Conservation (phyloP, 2,797 vertebrate species). For the Semaprochilodus insignis region DNA sequence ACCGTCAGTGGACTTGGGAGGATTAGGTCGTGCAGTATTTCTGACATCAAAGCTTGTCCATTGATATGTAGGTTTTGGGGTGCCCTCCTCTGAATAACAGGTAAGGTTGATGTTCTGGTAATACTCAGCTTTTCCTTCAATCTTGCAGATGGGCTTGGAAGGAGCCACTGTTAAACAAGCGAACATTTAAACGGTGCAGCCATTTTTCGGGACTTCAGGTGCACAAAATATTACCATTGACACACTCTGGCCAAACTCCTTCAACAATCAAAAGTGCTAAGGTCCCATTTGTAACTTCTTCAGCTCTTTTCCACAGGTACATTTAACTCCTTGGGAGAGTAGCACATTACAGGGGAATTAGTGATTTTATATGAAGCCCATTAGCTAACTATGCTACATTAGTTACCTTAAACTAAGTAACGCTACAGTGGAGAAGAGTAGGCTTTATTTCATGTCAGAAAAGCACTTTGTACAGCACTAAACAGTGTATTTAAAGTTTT, state of each 20-base stretch:
- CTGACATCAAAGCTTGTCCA: constrained; percentile 76
- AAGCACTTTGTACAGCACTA: too few species aligned
- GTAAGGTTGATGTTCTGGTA: constrained; percentile 85
- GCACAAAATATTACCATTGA: neutral
- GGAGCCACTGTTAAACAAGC: constrained; percentile 81
- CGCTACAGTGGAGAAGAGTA: too few species aligned
- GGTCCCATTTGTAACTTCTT: too few species aligned
- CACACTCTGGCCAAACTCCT: neutral
- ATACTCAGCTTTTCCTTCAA: constrained; percentile 79
- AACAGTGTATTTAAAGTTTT: too few species aligned
- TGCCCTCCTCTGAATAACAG: constrained; percentile 86
- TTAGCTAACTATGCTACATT: too few species aligned
- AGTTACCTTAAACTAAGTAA: too few species aligned
- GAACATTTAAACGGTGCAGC: constrained; percentile 1
- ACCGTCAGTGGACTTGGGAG: constrained; percentile 66
- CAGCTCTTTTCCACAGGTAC: too few species aligned
- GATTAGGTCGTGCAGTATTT: constrained; percentile 15
- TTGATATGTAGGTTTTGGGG: constrained; percentile 81
- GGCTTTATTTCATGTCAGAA: too few species aligned
- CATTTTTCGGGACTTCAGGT: neutral
- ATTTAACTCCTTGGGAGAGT: too few species aligned
- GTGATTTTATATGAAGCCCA: too few species aligned
- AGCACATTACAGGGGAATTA: too few species aligned
- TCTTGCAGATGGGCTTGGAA: constrained; percentile 80
- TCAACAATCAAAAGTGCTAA: too few species aligned